These are phyloP conservation scores for Champsocephalus gunnari DNA, from an alignment of 2,797 vertebrate species.

Conservation along the genomic window DNA sequence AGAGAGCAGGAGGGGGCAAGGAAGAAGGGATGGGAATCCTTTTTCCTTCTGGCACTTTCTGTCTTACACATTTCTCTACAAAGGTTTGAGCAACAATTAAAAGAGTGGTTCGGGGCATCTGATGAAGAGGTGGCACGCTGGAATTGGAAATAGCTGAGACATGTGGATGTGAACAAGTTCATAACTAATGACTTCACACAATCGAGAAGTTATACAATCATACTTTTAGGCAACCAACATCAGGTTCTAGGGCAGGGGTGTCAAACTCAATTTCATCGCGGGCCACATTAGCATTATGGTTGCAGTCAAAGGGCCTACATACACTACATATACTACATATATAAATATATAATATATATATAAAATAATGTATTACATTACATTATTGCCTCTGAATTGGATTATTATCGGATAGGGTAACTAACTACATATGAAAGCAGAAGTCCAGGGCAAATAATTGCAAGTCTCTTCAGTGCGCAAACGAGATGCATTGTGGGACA, in stretches of 20 bases:
- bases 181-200: background rate
- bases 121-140: constrained; percentile 16
- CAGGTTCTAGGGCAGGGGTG: background rate
- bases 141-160: constrained; percentile 18
- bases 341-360: too few relatives aligned
- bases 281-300: too few relatives aligned
- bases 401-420: too few relatives aligned
- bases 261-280: too few relatives aligned
- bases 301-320: too few relatives aligned
- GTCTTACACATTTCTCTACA: constrained; percentile 29
- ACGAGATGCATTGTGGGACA: too few relatives aligned
- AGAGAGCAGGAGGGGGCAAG: constrained; percentile 50
- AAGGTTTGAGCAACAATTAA: constrained; percentile 56
- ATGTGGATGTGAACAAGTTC: constrained; percentile 1
- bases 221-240: background rate
- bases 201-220: background rate
- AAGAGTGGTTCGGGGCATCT: constrained; percentile 27
- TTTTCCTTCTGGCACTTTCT: constrained; percentile 50
- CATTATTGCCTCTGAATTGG: too few relatives aligned
- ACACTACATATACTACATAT: too few relatives aligned
- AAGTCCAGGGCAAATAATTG: too few relatives aligned
- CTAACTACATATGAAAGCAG: too few relatives aligned
- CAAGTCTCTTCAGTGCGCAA: too few relatives aligned
- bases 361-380: too few relatives aligned
- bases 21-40: constrained; percentile 58